Evolutionary conservation across 2,888 invertebrate genomes (phyloP).

Genomic region (Euphydryas editha): DNA sequence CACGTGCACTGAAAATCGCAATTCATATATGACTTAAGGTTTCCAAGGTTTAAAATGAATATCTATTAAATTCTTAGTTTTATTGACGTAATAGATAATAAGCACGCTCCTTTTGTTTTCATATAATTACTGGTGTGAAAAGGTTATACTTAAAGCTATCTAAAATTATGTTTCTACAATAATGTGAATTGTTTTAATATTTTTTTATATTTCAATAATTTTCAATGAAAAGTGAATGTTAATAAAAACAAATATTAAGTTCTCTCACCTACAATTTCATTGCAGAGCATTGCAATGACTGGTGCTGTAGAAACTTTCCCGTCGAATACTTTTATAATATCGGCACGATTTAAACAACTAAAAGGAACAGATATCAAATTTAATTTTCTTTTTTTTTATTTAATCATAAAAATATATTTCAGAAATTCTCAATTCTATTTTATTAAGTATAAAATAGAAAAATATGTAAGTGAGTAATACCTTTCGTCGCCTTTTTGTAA

Average conservation of each 20-base stretch:
- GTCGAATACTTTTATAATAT: conserved; percentile 93
- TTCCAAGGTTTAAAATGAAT: too few species aligned
- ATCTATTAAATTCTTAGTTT: too few species aligned
- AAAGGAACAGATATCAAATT: conserved; percentile 55
- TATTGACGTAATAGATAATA: too few species aligned
- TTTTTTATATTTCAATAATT: not conserved
- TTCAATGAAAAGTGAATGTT: not conserved
- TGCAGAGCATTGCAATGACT: conserved; percentile 92
- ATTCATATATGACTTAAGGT: too few species aligned
- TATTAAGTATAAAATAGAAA: not conserved
- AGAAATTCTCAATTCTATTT: too few species aligned
- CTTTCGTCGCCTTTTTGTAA: conserved; percentile 91
- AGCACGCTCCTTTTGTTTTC: too few species aligned
- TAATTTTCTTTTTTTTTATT: not conserved
- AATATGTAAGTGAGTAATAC: conserved; percentile 63
- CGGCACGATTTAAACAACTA: conserved; percentile 92
- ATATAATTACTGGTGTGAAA: too few species aligned
- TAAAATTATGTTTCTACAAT: not conserved
- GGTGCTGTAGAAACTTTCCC: conserved; percentile 88
- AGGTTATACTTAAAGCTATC: too few species aligned
- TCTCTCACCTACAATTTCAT: conserved; percentile 85
- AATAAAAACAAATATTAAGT: conserved; percentile 3
- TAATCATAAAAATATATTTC: not conserved
- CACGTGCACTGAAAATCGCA: too few species aligned
- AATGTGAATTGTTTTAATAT: not conserved